Conservation (phyloP, 2,888 invertebrate species). For the Microctonus brassicae region DNA sequence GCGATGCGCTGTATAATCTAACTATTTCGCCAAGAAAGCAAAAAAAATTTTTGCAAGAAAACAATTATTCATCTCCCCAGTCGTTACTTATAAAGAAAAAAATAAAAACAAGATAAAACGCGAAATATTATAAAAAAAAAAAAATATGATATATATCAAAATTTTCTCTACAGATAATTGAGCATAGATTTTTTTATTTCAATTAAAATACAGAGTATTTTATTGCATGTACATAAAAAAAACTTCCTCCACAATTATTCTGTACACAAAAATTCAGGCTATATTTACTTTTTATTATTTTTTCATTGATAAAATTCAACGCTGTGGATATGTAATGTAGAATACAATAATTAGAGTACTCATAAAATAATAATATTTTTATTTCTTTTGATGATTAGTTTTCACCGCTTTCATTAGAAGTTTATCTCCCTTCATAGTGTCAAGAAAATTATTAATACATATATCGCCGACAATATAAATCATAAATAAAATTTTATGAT, state of each 20-base stretch:
- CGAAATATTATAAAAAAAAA: too few relatives aligned
- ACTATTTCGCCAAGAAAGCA: neutral
- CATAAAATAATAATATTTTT: neutral
- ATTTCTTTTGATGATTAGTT: neutral
- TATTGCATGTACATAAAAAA: too few relatives aligned
- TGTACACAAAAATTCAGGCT: neutral
- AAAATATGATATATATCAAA: too few relatives aligned
- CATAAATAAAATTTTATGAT: too few relatives aligned
- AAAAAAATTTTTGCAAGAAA: neutral
- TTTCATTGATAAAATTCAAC: neutral
- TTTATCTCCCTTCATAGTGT: neutral
- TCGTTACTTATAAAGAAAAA: too few relatives aligned
- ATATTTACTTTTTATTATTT: neutral
- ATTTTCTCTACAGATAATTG: too few relatives aligned
- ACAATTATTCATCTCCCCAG: neutral
- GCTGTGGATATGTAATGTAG: neutral
- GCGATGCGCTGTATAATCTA: neutral
- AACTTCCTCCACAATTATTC: too few relatives aligned
- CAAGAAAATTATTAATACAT: too few relatives aligned
- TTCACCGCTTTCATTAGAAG: neutral
- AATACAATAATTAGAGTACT: neutral
- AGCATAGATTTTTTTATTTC: neutral
- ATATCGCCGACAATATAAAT: too few relatives aligned
- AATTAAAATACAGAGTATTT: neutral
- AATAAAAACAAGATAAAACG: too few relatives aligned